A percentile compares a stretch with the other conserved stretches of the same genome.
These are phyloP conservation scores for Hybognathus amarus DNA, from an alignment of 2,797 vertebrate genomes.

Conservation along the genomic window DNA sequence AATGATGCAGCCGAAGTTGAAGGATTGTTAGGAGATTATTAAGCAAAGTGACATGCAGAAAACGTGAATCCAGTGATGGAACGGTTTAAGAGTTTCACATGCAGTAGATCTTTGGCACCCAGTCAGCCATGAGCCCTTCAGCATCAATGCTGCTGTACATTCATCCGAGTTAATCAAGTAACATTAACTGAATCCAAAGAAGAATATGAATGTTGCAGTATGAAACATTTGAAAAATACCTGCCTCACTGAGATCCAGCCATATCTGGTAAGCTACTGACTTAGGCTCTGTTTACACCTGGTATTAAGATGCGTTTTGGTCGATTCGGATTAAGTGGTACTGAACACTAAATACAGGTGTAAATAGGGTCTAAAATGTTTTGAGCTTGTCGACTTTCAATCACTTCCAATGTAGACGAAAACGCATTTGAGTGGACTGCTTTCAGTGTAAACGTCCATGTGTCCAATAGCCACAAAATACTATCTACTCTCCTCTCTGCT, in stretches of 20 bases:
- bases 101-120: constrained; percentile 20
- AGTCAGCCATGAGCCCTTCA: constrained; percentile 28
- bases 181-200: constrained; percentile 11
- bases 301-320: background rate
- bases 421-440: too few relatives aligned
- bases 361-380: background rate
- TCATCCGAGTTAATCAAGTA: constrained; percentile 30
- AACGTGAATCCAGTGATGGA: constrained; percentile 71
- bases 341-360: background rate
- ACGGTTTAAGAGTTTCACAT: constrained; percentile 61
- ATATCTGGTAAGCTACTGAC: background rate
- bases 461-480: too few relatives aligned
- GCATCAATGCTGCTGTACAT: constrained; percentile 18
- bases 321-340: background rate
- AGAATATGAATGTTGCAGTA: constrained; percentile 4
- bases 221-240: background rate
- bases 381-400: background rate
- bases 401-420: background rate
- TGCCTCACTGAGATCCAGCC: background rate
- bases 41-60: constrained; percentile 82
- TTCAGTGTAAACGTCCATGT: too few relatives aligned
- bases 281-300: background rate
- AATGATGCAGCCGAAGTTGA: constrained; percentile 78
- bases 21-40: constrained; percentile 83
- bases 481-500: too few relatives aligned